A percentile compares a stretch with the other conserved stretches of the same genome.
phyloP scores from a whole-genome alignment of 1,140 invertebrate species.

The Helicorthomorpha holstii region DNA sequence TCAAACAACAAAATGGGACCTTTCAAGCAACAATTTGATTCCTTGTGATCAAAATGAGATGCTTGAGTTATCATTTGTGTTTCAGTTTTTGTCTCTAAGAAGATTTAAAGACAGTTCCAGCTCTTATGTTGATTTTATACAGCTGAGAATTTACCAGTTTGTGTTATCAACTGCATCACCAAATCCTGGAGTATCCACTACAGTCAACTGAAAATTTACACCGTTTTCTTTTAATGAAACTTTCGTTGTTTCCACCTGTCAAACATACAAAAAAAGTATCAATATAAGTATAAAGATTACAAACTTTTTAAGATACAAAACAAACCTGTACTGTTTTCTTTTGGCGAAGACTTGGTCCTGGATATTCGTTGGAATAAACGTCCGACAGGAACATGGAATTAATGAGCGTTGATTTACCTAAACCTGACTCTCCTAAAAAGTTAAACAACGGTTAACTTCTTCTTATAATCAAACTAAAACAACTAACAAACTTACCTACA shows the following conservation, averaged over 20 bases:
- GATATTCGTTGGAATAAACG: slow-evolving; percentile 77
- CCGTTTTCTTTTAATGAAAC: slow-evolving; percentile 50
- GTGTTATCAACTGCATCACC: slow-evolving; percentile 47
- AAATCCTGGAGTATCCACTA: slow-evolving; percentile 52
- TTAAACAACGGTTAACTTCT: slow-evolving; percentile 36
- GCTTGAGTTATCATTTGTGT: too few relatives aligned
- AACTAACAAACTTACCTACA: slow-evolving; percentile 73
- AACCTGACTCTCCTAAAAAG: slow-evolving; percentile 73
- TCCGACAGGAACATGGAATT: slow-evolving; percentile 99
- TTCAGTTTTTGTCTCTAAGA: too few relatives aligned
- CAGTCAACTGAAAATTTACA: slow-evolving; percentile 35
- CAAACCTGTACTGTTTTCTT: slow-evolving; percentile 64
- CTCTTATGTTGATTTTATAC: too few relatives aligned
- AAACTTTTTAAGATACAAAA: neutral
- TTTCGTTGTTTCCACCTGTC: slow-evolving; percentile 81
- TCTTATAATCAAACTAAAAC: slow-evolving; percentile 18
- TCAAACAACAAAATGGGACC: too few relatives aligned
- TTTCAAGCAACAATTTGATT: too few relatives aligned
- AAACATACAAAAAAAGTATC: too few relatives aligned
- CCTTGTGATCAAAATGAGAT: too few relatives aligned
- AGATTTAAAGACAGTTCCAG: too few relatives aligned
- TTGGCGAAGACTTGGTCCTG: slow-evolving; percentile 69
- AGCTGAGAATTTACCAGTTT: slow-evolving; percentile 32
- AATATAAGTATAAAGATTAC: too few relatives aligned
- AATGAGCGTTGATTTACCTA: slow-evolving; percentile 97